phyloP scores from a whole-genome alignment of 2,113 vertebrate genomes.

The Corapipo altera region DNA sequence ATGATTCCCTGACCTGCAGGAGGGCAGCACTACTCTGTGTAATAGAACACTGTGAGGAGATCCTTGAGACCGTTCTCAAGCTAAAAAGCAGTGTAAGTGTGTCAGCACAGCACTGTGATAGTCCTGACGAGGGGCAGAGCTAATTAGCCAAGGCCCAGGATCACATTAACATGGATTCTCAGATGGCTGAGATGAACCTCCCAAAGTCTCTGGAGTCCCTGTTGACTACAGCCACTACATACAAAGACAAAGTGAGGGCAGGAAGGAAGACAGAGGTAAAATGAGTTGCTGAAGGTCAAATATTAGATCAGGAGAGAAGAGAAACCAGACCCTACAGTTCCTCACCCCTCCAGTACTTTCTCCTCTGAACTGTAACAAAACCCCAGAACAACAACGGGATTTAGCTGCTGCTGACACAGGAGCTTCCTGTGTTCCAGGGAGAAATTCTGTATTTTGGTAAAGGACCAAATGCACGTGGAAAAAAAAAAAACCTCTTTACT shows the following conservation, averaged over 20 bases:
- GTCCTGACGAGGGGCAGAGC: background rate
- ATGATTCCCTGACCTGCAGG: background rate
- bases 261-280: background rate
- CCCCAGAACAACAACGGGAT: background rate
- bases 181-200: background rate
- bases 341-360: background rate
- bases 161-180: background rate
- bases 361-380: background rate
- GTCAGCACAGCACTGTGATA: background rate
- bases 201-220: background rate
- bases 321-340: background rate
- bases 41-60: background rate
- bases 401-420: conserved; percentile 5
- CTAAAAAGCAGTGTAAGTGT: background rate
- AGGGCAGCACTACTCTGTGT: background rate
- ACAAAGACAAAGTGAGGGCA: background rate
- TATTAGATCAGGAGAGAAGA: background rate
- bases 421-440: background rate
- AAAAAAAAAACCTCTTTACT: background rate
- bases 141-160: background rate
- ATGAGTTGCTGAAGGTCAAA: background rate
- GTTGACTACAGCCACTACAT: rapidly evolving
- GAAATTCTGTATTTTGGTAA: background rate
- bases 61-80: background rate
- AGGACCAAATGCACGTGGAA: background rate